Percentiles rank a stretch among this genome's conserved stretches.
Evolutionary conservation across 2,113 vertebrate species (phyloP).

Genomic region (Crocuta crocuta): DNA sequence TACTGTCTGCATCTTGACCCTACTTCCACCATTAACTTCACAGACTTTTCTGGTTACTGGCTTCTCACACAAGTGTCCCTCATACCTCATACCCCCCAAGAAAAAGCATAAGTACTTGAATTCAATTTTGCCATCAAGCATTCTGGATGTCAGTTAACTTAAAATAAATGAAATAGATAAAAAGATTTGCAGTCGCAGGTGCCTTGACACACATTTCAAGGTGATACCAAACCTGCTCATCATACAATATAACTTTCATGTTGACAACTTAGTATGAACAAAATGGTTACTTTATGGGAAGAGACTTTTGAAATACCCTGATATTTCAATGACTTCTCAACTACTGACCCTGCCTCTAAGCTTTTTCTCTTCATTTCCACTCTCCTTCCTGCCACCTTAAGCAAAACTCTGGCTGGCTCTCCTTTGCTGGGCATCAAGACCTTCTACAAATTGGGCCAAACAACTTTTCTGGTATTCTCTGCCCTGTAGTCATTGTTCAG

Average conservation of each 20-base stretch:
- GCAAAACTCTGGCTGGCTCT: background rate
- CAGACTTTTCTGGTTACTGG: background rate
- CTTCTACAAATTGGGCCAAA: background rate
- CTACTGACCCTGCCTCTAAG: background rate
- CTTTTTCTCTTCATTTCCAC: background rate
- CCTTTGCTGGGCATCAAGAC: background rate
- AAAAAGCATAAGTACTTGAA: background rate
- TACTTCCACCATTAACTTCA: background rate
- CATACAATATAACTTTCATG: background rate
- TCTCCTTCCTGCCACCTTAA: background rate
- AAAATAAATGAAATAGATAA: background rate
- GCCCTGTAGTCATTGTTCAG: background rate
- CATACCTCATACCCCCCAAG: background rate
- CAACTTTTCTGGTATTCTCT: background rate
- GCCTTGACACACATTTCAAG: background rate
- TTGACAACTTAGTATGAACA: background rate
- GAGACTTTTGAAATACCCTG: background rate
- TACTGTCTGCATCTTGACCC: background rate
- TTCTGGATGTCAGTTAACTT: background rate
- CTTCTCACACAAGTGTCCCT: background rate
- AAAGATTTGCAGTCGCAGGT: background rate
- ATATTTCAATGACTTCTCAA: background rate
- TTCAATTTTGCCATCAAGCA: background rate
- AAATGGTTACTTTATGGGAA: background rate
- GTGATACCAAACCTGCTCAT: background rate